phyloP scores from a whole-genome alignment of 2,888 invertebrate genomes.

The Ectemnius cavifrons region DNA sequence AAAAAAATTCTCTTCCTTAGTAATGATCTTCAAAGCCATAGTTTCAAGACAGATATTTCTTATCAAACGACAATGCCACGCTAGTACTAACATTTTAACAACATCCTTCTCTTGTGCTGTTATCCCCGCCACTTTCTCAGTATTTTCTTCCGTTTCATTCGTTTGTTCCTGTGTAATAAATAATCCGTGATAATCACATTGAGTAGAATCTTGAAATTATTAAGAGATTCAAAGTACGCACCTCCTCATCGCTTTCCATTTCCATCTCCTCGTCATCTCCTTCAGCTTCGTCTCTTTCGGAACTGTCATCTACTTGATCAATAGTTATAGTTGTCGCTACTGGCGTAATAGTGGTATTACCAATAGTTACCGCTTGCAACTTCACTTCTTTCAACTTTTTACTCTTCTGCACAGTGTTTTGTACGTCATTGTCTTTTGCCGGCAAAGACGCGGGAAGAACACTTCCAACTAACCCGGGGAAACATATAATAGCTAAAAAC shows the following conservation, averaged over 20 bases:
- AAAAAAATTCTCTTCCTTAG: not conserved
- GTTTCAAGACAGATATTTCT: not conserved
- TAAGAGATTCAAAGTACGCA: constrained; percentile 38
- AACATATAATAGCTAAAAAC: constrained; percentile 98
- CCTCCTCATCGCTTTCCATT: constrained; percentile 77
- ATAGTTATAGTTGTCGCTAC: constrained; percentile 79
- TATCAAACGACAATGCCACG: not conserved
- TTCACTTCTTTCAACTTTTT: constrained; percentile 78
- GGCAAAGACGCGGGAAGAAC: constrained; percentile 77
- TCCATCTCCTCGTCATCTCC: constrained; percentile 88
- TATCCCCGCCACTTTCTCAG: constrained; percentile 26
- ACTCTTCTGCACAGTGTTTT: constrained; percentile 59
- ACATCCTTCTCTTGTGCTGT: constrained; percentile 43
- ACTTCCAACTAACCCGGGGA: constrained; percentile 89
- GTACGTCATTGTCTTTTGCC: constrained; percentile 33
- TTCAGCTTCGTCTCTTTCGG: constrained; percentile 88
- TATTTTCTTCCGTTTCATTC: constrained; percentile 49
- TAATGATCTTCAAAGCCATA: not conserved
- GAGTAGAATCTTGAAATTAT: not conserved
- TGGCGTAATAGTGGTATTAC: constrained; percentile 82
- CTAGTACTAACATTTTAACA: constrained; percentile 55
- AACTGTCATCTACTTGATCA: constrained; percentile 85
- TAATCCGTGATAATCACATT: not conserved
- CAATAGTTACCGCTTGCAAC: constrained; percentile 80
- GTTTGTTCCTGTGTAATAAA: constrained; percentile 56